Evolutionary conservation across 2,113 vertebrate genomes (phyloP).

Genomic region (Aegithalos caudatus): DNA sequence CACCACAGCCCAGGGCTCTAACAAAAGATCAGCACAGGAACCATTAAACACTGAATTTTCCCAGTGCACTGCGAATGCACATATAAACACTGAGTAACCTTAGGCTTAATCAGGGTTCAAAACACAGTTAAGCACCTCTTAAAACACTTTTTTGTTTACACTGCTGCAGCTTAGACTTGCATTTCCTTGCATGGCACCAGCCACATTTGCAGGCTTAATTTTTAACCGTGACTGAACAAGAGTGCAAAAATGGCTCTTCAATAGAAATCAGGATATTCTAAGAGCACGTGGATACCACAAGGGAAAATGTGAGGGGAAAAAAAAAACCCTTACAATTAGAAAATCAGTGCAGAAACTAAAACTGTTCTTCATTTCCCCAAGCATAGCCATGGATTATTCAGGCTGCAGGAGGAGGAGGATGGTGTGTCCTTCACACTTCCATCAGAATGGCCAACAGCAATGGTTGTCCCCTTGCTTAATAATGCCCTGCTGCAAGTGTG

Average conservation of each 20-base stretch:
- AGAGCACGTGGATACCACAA: neutral
- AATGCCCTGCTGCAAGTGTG: neutral
- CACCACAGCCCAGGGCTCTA: slow-evolving; percentile 22
- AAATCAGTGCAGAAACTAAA: neutral
- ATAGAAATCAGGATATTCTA: neutral
- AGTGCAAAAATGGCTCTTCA: neutral
- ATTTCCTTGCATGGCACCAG: slow-evolving; percentile 5
- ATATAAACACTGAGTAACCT: slow-evolving; percentile 54
- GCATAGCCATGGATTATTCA: neutral
- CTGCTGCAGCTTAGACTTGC: slow-evolving; percentile 33
- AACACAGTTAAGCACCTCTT: slow-evolving; percentile 57
- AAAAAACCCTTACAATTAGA: neutral
- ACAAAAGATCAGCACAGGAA: slow-evolving; percentile 62
- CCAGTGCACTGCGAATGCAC: slow-evolving; percentile 23
- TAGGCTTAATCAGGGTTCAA: slow-evolving; percentile 50
- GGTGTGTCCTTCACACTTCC: neutral
- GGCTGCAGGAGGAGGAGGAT: neutral
- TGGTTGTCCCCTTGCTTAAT: neutral
- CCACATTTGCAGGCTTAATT: neutral
- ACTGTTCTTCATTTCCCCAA: neutral
- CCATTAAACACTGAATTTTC: slow-evolving; percentile 61
- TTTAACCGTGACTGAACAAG: neutral
- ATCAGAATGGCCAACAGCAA: neutral
- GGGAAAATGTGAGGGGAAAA: fast-evolving
- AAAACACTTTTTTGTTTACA: slow-evolving; percentile 62